Base-by-base conservation (phyloP, 2,797 vertebrate species). In the Monodelphis domestica region DNA sequence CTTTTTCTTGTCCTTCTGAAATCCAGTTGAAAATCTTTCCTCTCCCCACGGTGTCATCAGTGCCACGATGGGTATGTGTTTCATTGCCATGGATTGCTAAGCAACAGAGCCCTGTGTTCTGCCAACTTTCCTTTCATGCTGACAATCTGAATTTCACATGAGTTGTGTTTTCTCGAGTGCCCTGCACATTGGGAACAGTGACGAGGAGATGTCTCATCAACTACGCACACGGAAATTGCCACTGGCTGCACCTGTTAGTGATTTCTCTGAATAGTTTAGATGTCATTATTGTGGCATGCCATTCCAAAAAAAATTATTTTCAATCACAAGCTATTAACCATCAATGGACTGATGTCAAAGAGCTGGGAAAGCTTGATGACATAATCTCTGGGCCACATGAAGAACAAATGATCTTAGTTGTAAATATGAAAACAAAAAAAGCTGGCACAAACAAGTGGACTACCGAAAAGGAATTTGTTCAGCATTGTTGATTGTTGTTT, bases 71-170 rank as follows among this genome's bases (percentile, higher is more conserved):
- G 91, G 93, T 5, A 0, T 53, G 45, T 53, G 89, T 87, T 96
- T 1, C 54, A 92, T 95, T 97, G 98, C 97, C 97, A 97, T 97
- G 95, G 94, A 97, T 97, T 92, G 70, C 98, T 97, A 98, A 98
- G 98, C 98, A 98, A 98, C 98, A 0, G 97, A 96, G 97, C 96
- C 96, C 92, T 94, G 89, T 97, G 97, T 98, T 97, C 98, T 98
- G 98, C 98, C 98, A 98, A 97, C 96, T 97, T 97, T 94, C 97
- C 95, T 96, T 97, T 96, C 95, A 94, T 17, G 88, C 97, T 97
- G 97, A 97, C 97, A 98, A 96, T 97, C 97, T 97, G 97, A 97
- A 98, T 98, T 97, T 97, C 97, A 97, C 97, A 95, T 96, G 97
- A 97, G 96, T 88, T 94, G 96, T 97, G 94, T 97, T 98, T 98